Percentiles rank a stretch among this genome's conserved stretches.
Evolutionary conservation across 2,888 invertebrate genomes (phyloP).

Genomic region (Dicyrtomina minuta): DNA sequence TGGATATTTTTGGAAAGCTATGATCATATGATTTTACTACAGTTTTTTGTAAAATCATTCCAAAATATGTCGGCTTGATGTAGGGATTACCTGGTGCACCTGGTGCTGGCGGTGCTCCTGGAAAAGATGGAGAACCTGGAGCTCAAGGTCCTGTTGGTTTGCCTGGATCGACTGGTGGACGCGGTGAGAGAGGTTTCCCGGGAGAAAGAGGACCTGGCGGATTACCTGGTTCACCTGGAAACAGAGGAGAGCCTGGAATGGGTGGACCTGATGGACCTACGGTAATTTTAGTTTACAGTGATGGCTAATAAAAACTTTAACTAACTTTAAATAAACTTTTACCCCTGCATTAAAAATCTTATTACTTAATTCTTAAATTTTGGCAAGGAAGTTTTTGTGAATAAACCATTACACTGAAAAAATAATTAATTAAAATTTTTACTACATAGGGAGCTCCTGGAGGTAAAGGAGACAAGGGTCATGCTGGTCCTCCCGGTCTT

Average conservation of each 20-base stretch:
- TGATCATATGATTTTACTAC: too few species aligned
- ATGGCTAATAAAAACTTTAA: too few species aligned
- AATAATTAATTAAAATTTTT: not conserved
- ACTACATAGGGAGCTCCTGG: slow-evolving; percentile 67
- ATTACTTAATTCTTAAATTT: too few species aligned
- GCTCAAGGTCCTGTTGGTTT: slow-evolving; percentile 67
- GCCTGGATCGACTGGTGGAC: slow-evolving; percentile 63
- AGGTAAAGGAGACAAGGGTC: slow-evolving; percentile 69
- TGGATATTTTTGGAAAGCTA: too few species aligned
- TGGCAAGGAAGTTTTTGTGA: too few species aligned
- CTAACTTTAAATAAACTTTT: not conserved
- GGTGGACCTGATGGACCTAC: slow-evolving; percentile 67
- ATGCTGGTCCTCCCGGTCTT: slow-evolving; percentile 69
- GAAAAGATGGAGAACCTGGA: slow-evolving; percentile 79
- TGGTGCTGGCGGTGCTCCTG: slow-evolving; percentile 71
- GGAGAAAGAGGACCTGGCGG: slow-evolving; percentile 74
- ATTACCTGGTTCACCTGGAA: slow-evolving; percentile 66
- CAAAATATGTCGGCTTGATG: too few species aligned
- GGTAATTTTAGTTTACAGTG: slow-evolving; percentile 50
- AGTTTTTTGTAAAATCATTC: too few species aligned
- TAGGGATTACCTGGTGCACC: slow-evolving; percentile 74
- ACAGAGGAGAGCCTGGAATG: slow-evolving; percentile 67
- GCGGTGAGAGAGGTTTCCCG: slow-evolving; percentile 70
- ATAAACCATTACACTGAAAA: not conserved
- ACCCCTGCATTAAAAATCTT: too few species aligned